Evolutionary conservation across 2,113 vertebrate species (phyloP).

Genomic region (Rhegmatorhina hoffmannsi): DNA sequence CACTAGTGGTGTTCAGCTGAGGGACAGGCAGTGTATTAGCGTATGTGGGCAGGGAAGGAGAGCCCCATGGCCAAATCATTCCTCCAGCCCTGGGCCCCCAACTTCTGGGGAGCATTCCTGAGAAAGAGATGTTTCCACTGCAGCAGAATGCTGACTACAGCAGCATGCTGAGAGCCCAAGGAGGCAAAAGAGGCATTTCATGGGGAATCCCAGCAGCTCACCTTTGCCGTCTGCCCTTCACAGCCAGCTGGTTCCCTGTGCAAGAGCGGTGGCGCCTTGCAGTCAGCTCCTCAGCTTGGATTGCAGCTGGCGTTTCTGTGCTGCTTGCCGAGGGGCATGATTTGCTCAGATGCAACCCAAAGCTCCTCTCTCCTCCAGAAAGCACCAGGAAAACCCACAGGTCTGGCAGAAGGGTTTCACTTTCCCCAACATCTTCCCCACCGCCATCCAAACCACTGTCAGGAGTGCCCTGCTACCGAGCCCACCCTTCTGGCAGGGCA

Average conservation of each 20-base stretch:
- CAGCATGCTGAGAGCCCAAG: accelerated
- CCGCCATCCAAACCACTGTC: accelerated
- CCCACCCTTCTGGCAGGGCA: background rate
- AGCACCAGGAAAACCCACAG: background rate
- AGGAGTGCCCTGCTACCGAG: background rate
- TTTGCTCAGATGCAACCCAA: background rate
- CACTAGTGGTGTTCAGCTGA: background rate
- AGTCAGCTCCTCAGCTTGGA: background rate
- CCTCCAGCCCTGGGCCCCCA: background rate
- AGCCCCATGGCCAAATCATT: background rate
- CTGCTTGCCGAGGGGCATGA: background rate
- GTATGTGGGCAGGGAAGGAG: background rate
- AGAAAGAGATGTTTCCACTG: accelerated
- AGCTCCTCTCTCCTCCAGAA: background rate
- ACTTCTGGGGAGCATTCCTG: background rate
- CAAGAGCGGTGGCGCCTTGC: background rate
- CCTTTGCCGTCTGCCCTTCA: background rate
- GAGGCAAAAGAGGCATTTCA: background rate
- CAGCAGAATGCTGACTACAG: accelerated
- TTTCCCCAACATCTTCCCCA: background rate
- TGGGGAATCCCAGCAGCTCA: background rate
- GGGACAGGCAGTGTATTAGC: too few relatives aligned
- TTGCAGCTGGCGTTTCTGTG: background rate
- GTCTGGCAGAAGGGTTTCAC: background rate
- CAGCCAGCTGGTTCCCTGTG: accelerated